phyloP scores from a whole-genome alignment of 2,797 vertebrate species.

The Toxotes lorentzi region DNA sequence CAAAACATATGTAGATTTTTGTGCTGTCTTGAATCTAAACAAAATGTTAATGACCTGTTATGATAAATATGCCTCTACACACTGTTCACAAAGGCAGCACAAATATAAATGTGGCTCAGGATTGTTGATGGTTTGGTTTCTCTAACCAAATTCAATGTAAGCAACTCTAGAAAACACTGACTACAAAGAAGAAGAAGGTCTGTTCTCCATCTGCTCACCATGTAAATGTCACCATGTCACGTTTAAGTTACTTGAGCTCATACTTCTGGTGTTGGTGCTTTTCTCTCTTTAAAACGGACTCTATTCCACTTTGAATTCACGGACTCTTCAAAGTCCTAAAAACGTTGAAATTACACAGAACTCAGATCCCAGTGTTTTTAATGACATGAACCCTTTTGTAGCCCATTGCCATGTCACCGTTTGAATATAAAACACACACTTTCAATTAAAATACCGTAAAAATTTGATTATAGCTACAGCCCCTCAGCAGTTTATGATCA shows the following conservation, averaged over 20 bases:
- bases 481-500: constrained; percentile 4
- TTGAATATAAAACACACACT: not conserved
- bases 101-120: constrained; percentile 26
- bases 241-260: not conserved
- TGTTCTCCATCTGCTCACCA: not conserved
- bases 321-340: not conserved
- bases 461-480: not conserved
- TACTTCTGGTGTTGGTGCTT: not conserved
- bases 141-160: constrained; percentile 8
- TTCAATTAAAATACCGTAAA: constrained; percentile 3
- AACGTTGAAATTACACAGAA: not conserved
- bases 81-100: not conserved
- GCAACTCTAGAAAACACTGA: not conserved
- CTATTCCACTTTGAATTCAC: not conserved
- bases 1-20: not conserved
- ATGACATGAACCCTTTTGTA: not conserved
- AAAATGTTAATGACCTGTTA: not conserved
- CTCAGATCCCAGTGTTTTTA: not conserved
- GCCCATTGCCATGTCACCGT: not conserved
- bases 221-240: constrained; percentile 14
- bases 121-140: constrained; percentile 20
- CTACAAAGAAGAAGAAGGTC: not conserved
- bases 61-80: constrained; percentile 7
- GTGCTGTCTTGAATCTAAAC: constrained; percentile 8
- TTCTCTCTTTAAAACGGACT: not conserved